Evolutionary conservation across 2,797 vertebrate genomes (phyloP).

Genomic region (Phrynocephalus forsythii): DNA sequence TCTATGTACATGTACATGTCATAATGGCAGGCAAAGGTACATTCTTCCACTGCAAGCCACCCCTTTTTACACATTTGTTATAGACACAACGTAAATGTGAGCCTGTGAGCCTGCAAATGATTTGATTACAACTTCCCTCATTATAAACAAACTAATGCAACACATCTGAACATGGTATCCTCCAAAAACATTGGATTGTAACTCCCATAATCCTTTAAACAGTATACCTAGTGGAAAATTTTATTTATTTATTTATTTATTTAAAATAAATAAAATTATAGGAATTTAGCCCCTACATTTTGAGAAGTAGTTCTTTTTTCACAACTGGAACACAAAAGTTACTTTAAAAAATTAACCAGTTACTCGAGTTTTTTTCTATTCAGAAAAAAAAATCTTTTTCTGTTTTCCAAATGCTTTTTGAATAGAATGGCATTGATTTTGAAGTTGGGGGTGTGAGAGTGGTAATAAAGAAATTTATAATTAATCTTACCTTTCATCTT

Average conservation of each 20-base stretch:
- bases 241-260: no score
- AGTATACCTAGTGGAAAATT: not conserved
- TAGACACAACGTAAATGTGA: no score
- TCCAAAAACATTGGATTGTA: not conserved
- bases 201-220: not conserved
- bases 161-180: not conserved
- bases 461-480: no score
- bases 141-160: not conserved
- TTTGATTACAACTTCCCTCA: not conserved
- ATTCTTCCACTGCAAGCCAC: no score
- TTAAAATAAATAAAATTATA: not conserved
- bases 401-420: not conserved
- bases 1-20: no score
- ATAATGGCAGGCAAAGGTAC: no score
- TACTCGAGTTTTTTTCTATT: not conserved
- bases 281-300: not conserved
- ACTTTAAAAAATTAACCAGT: not conserved
- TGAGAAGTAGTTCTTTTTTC: not conserved
- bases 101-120: not conserved
- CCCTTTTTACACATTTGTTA: no score
- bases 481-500: no score
- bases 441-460: no score
- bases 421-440: not conserved
- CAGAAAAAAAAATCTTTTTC: not conserved
- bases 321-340: not conserved